phyloP scores from a whole-genome alignment of 2,797 vertebrate genomes.

The Halcyon leucocephala region DNA sequence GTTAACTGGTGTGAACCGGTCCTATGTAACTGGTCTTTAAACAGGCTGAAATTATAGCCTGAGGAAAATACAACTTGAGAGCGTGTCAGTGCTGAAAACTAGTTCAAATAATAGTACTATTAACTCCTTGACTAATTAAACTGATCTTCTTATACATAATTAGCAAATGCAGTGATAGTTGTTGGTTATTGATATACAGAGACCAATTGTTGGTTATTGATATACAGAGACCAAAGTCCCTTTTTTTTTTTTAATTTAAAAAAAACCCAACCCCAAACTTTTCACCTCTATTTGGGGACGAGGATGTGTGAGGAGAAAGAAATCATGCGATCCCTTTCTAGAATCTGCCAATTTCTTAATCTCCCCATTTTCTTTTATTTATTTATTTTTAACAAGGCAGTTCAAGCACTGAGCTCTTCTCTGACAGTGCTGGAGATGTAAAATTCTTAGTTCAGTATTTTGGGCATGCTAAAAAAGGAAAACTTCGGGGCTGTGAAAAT shows the following conservation, averaged over 20 bases:
- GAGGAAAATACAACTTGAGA: neutral
- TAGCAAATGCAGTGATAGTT: constrained; percentile 20
- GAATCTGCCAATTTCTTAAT: neutral
- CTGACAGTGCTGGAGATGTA: accelerated
- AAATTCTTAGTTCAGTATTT: neutral
- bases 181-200: neutral
- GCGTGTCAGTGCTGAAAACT: neutral
- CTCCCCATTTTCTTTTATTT: accelerated
- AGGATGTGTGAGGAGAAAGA: neutral
- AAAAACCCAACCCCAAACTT: neutral
- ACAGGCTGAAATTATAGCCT: neutral
- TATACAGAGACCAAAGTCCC: neutral
- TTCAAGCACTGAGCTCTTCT: neutral
- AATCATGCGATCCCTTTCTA: neutral
- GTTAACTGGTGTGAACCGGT: neutral
- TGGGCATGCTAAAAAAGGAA: neutral
- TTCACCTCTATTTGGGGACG: neutral
- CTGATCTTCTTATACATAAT: constrained; percentile 29
- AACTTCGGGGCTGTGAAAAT: neutral
- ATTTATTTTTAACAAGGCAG: accelerated
- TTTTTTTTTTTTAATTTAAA: neutral
- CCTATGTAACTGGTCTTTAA: neutral
- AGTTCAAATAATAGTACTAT: constrained; percentile 35
- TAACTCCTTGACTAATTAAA: constrained; percentile 45
- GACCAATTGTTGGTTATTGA: neutral